Conservation (phyloP, 2,888 invertebrate genomes). For the Dolichomitus sp. region DNA sequence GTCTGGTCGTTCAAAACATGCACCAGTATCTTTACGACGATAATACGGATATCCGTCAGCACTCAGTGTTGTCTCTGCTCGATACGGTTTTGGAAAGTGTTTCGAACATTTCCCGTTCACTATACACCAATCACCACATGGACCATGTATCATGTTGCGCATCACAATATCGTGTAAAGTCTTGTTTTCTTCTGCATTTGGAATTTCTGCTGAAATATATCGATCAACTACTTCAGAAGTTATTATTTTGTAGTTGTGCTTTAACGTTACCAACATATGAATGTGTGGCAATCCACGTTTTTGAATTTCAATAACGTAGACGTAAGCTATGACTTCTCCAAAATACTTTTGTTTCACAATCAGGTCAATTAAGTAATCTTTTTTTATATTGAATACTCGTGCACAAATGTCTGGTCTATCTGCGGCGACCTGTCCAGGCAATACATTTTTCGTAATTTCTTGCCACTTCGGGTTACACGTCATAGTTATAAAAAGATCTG, state of each 20-base stretch:
- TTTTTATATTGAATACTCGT: conserved; percentile 60
- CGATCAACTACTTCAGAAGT: conserved; percentile 58
- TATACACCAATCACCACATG: conserved; percentile 9
- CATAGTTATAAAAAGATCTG: conserved; percentile 59
- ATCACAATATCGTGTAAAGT: conserved; percentile 15
- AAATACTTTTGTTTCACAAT: conserved; percentile 62
- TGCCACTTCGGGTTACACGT: conserved; percentile 35
- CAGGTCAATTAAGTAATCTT: conserved; percentile 52
- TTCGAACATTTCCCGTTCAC: conserved; percentile 43
- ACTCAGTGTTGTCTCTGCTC: conserved; percentile 5
- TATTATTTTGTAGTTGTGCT: conserved; percentile 51
- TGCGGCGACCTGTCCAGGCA: conserved; percentile 46
- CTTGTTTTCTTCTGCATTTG: conserved; percentile 55
- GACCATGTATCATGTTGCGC: conserved; percentile 19
- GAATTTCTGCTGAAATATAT: conserved; percentile 77
- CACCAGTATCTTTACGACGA: conserved; percentile 35
- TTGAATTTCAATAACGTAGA: conserved; percentile 64
- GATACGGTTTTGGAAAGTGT: conserved; percentile 30
- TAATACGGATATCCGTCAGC: conserved; percentile 50
- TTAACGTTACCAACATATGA: conserved; percentile 41
- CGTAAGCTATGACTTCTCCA: conserved; percentile 55
- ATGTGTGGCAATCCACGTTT: conserved; percentile 59
- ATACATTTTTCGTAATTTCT: conserved; percentile 60
- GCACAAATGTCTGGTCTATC: conserved; percentile 62
- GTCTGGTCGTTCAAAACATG: conserved; percentile 5